phyloP scores from a whole-genome alignment of 2,797 vertebrate genomes.

The Perodicticus potto region DNA sequence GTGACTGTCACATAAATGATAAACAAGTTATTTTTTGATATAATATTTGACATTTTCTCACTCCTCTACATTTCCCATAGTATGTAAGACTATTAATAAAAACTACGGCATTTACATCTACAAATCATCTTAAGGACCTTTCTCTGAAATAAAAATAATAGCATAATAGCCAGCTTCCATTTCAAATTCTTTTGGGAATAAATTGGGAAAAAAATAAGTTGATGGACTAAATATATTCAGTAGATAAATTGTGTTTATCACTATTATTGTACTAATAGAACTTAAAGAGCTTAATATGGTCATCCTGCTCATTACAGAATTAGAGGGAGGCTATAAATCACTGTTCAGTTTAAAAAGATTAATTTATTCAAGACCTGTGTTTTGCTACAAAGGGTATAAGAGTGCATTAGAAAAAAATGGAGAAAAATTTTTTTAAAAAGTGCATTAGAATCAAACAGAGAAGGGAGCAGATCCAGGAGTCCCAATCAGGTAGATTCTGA shows the following conservation, averaged over 20 bases:
- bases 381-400: neutral
- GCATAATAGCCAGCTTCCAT: neutral
- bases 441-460: neutral
- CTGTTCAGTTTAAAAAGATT: neutral
- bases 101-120: neutral
- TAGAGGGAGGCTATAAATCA: neutral
- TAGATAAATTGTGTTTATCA: slow-evolving; percentile 27
- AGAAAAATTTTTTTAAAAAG: neutral
- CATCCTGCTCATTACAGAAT: neutral
- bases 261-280: neutral
- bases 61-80: neutral
- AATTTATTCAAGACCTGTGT: neutral
- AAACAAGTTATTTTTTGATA: neutral
- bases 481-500: neutral
- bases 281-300: neutral
- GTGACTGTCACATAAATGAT: neutral
- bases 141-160: slow-evolving; percentile 33
- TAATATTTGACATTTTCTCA: slow-evolving; percentile 25
- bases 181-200: slow-evolving; percentile 44
- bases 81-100: neutral
- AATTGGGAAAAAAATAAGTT: neutral
- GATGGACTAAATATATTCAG: slow-evolving; percentile 6
- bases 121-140: neutral
- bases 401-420: neutral
- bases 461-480: neutral